Evolutionary conservation across 2,113 vertebrate species (phyloP).

Genomic region (Chinchilla lanigera): DNA sequence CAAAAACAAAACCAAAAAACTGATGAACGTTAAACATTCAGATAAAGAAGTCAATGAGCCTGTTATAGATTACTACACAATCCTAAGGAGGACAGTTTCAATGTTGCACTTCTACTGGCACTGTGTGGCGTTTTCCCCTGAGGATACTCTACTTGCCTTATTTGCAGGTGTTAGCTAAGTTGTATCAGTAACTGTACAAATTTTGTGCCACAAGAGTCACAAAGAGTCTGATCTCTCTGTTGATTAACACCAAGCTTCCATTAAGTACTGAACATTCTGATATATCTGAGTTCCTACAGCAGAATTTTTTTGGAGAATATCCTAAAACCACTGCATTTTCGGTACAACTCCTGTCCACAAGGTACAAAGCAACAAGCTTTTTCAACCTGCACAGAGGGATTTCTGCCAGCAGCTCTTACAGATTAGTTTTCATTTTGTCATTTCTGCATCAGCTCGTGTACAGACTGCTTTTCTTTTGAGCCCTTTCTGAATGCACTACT

Average conservation of each 20-base stretch:
- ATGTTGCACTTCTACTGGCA: not conserved
- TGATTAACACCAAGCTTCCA: conserved; percentile 97
- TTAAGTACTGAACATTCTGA: conserved; percentile 96
- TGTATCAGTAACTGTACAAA: not conserved
- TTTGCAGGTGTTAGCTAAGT: not conserved
- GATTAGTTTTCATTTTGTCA: conserved; percentile 96
- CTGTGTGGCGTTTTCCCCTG: not conserved
- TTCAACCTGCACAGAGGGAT: conserved; percentile 95
- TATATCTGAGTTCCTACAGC: conserved; percentile 93
- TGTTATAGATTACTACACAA: not conserved
- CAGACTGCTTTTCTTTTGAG: conserved; percentile 93
- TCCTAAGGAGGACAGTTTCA: not conserved
- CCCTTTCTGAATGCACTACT: conserved; percentile 94
- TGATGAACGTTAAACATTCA: not conserved
- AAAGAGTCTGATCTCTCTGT: conserved; percentile 95
- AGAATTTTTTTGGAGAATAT: conserved; percentile 96
- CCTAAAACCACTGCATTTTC: conserved; percentile 98
- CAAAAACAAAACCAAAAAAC: not conserved
- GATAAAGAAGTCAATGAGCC: not conserved
- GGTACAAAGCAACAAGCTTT: conserved; percentile 96
- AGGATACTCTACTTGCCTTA: not conserved
- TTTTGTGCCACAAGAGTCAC: not conserved
- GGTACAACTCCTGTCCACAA: conserved; percentile 94
- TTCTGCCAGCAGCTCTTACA: conserved; percentile 95
- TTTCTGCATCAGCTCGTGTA: conserved; percentile 93